phyloP scores from a whole-genome alignment of 2,888 invertebrate species.

The Leptopilina myrica region DNA sequence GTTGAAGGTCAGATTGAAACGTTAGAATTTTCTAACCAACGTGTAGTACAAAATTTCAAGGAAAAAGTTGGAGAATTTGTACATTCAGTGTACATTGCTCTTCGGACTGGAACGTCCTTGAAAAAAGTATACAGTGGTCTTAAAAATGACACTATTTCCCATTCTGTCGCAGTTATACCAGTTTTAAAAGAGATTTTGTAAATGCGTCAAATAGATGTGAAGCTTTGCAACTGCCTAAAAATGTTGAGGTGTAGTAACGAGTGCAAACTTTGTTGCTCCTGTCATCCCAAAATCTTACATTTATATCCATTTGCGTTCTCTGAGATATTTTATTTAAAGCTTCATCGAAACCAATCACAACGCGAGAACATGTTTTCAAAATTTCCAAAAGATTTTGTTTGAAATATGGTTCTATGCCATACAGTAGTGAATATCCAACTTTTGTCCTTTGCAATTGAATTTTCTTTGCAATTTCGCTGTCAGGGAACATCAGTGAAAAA shows the following conservation, averaged over 20 bases:
- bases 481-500: constrained; percentile 52
- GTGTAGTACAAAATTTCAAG: constrained; percentile 59
- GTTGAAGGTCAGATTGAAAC: constrained; percentile 40
- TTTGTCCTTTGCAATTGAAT: constrained; percentile 54
- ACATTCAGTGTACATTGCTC: constrained; percentile 56
- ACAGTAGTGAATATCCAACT: constrained; percentile 51
- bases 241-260: constrained; percentile 59
- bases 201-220: constrained; percentile 37
- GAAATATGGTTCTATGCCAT: constrained; percentile 44
- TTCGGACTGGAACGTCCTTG: constrained; percentile 62
- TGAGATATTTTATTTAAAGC: constrained; percentile 56
- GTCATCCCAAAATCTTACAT: constrained; percentile 58
- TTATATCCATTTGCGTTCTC: constrained; percentile 60
- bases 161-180: constrained; percentile 55
- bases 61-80: constrained; percentile 57
- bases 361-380: not conserved
- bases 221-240: constrained; percentile 46
- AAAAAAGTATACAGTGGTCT: constrained; percentile 62
- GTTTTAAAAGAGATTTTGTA: constrained; percentile 55
- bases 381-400: not conserved
- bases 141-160: constrained; percentile 58
- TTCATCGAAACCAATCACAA: constrained; percentile 56
- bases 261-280: constrained; percentile 52
- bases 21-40: constrained; percentile 60
- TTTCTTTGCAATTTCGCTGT: constrained; percentile 52